Conservation (phyloP, 2,113 vertebrate species). For the Zapornia atra region DNA sequence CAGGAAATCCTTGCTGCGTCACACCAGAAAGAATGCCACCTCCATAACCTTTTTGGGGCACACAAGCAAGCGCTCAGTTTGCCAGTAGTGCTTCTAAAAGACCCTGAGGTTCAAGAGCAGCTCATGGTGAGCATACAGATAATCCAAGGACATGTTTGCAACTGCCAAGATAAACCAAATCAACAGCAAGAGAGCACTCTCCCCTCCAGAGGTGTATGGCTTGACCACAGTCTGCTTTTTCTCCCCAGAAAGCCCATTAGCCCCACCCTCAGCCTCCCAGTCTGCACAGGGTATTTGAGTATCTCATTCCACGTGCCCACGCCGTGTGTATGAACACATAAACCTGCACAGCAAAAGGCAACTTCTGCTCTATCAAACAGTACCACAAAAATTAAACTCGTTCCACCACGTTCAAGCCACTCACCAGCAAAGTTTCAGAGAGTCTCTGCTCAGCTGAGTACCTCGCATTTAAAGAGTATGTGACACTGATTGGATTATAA, state of each 20-base stretch:
- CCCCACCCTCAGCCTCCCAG: not conserved
- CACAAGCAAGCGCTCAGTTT: not conserved
- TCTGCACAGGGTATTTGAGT: not conserved
- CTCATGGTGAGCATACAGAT: not conserved
- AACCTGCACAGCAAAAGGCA: not conserved
- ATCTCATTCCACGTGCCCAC: not conserved
- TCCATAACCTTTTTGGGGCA: not conserved
- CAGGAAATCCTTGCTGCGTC: accelerated
- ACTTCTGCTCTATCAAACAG: not conserved
- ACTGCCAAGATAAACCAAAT: not conserved
- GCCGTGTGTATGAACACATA: not conserved
- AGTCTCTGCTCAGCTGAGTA: not conserved
- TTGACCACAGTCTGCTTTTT: accelerated
- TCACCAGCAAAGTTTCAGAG: not conserved
- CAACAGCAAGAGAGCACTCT: not conserved
- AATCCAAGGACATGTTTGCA: not conserved
- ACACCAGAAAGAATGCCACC: not conserved
- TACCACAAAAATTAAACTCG: accelerated
- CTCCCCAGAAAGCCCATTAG: not conserved
- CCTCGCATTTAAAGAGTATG: slow-evolving; percentile 28
- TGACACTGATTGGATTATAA: slow-evolving; percentile 66
- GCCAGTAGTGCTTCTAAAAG: not conserved
- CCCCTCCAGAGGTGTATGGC: not conserved
- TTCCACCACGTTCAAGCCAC: not conserved
- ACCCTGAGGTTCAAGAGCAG: not conserved